Base-by-base conservation (phyloP, 2,797 vertebrate species). In the Phylloscopus collybita region DNA sequence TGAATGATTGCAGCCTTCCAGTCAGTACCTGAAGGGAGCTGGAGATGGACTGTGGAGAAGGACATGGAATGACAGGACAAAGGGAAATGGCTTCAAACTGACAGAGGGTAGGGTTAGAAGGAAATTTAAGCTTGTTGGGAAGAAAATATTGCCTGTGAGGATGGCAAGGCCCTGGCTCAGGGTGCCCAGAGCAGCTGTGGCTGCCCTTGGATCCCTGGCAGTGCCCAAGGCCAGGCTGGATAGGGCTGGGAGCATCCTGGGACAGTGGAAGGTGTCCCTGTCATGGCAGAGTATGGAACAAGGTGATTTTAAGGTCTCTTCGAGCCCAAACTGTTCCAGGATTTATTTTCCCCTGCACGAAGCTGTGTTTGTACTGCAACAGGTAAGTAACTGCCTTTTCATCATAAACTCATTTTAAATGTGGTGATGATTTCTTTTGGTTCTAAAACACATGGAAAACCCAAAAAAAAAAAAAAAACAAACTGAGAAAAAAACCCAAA, bases 181-280 rank as follows among this genome's bases (percentile, higher is more conserved):
- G 25, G 0, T 59, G 30, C 21, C 3, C 59, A 59, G 29, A 59
- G n/a, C 0, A 65, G n/a, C 40, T 53, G 65, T 22, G n/a, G 50
- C 54, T 65, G 51, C 9, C 16, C 29, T 30, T 53, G 47, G 21
- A 53, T 42, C 21, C 15, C 45, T 78, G 22, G 9, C 0, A 78
- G 26, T 7, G 7, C 0, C 10, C 45, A 60, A 53, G 22, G 15
- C 30, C 53, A 60, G 16, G 45, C 0, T 66, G 16, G 45, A 65
- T 0, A 0, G 15, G 30, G 10, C 38, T 59, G 19, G 14, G 30
- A 84, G 30, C 18, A 60, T 0, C 11, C 16, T 53, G 26, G 8
- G 6, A 16, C 0, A 42, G 18, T 42, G 16, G 21, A 7, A 90
- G 19, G 13, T 34, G 25, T 47, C 38, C 15, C 7, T 53, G 45